Conservation (phyloP, 2,113 vertebrate genomes). For the Trachemys scripta region DNA sequence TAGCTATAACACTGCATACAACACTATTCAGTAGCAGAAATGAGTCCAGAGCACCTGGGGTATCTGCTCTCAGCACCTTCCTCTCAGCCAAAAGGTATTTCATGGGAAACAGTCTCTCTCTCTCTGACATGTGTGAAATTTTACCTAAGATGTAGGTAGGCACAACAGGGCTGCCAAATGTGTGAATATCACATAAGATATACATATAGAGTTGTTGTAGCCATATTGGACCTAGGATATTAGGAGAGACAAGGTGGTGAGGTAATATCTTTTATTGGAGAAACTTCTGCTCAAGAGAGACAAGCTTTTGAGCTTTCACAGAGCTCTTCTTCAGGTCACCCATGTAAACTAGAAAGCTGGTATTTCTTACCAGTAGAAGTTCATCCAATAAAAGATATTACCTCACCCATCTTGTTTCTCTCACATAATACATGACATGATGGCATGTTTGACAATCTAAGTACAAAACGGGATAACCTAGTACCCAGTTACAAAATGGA, state of each 20-base stretch:
- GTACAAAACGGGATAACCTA: neutral
- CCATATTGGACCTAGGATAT: no score
- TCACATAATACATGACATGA: neutral
- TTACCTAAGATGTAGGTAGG: no score
- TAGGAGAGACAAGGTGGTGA: neutral
- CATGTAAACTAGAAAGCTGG: neutral
- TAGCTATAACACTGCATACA: no score
- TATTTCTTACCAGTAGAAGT: neutral
- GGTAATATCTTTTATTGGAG: neutral
- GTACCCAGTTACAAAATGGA: neutral
- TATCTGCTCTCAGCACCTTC: no score
- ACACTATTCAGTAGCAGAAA: no score
- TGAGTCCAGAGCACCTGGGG: no score
- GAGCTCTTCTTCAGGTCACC: neutral
- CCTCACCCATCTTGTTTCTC: neutral
- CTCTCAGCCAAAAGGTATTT: no score
- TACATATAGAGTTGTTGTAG: no score
- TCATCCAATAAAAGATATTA: neutral
- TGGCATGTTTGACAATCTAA: neutral
- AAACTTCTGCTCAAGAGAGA: neutral
- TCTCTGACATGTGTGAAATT: no score
- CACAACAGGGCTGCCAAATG: no score
- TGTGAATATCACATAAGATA: no score
- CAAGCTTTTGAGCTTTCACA: neutral
- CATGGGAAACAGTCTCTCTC: no score